A percentile compares a stretch with the other conserved stretches of the same genome.
phyloP scores from a whole-genome alignment of 2,113 vertebrate genomes.

The Turdus rufiventris region DNA sequence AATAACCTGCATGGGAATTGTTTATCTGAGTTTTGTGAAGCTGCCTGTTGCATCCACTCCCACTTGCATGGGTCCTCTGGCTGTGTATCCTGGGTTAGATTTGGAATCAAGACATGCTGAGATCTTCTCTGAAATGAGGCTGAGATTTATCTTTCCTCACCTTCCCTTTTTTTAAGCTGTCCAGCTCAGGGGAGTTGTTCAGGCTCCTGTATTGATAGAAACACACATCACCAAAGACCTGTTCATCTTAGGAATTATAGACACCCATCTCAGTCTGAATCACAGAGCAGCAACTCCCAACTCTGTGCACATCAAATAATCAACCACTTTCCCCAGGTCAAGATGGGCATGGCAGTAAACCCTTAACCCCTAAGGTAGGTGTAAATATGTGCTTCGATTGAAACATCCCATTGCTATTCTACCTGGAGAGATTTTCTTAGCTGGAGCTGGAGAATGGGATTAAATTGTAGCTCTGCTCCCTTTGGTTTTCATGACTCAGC shows the following conservation, averaged over 20 bases:
- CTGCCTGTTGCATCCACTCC: background rate
- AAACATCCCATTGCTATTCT: background rate
- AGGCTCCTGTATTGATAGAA: background rate
- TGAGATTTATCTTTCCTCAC: background rate
- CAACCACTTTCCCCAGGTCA: background rate
- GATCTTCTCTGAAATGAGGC: background rate
- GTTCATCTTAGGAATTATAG: background rate
- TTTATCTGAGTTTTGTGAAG: background rate
- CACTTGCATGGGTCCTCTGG: background rate
- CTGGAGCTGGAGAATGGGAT: background rate
- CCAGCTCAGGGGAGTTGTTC: background rate
- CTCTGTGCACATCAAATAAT: background rate
- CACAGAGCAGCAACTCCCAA: background rate
- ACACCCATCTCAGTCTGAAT: background rate
- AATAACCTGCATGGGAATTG: fast-evolving
- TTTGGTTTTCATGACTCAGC: background rate
- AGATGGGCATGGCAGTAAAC: background rate
- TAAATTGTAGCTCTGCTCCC: background rate
- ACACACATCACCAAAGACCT: background rate
- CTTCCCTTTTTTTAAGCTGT: background rate
- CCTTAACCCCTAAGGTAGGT: background rate
- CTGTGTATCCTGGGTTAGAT: slow-evolving; percentile 5
- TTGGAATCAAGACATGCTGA: background rate
- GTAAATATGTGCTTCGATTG: fast-evolving
- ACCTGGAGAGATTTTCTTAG: background rate